A percentile compares a stretch with the other conserved stretches of the same genome.
Conservation (phyloP, 2,888 invertebrate species). For the Chloromyia formosa region DNA sequence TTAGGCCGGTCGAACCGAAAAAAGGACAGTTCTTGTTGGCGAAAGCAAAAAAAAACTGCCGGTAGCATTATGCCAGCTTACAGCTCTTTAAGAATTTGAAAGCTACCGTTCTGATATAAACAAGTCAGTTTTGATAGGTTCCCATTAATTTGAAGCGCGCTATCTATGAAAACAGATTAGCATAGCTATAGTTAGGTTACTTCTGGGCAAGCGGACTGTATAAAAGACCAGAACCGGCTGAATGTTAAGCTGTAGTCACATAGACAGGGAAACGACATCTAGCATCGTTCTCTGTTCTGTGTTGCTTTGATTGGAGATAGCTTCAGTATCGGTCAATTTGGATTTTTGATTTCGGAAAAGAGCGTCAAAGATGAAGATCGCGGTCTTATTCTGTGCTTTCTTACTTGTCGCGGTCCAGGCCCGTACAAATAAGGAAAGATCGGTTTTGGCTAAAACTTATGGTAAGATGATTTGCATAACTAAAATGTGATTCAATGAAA, state of each 20-base stretch:
- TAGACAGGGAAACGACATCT: neutral
- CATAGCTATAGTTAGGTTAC: neutral
- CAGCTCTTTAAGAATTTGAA: neutral
- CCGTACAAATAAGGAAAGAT: neutral
- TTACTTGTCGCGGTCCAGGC: neutral
- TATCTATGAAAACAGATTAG: too few species aligned
- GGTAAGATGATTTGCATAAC: conserved; percentile 3
- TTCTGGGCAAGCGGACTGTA: neutral
- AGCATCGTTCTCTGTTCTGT: neutral
- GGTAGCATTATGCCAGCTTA: neutral
- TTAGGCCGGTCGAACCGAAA: neutral
- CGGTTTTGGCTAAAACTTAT: neutral
- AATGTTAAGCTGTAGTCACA: neutral
- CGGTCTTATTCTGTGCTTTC: conserved; percentile 13
- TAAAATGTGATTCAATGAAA: neutral
- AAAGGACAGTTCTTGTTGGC: neutral
- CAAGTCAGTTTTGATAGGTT: neutral
- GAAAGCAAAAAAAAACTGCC: neutral
- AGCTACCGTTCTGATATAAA: neutral
- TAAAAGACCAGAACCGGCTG: neutral
- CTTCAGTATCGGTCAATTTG: too few species aligned
- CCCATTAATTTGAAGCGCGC: neutral
- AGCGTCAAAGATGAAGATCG: neutral
- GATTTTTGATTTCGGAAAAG: neutral
- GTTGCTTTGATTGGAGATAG: neutral